These are phyloP conservation scores for Psittacus erithacus DNA, from an alignment of 2,113 vertebrate genomes.

Conservation along the genomic window DNA sequence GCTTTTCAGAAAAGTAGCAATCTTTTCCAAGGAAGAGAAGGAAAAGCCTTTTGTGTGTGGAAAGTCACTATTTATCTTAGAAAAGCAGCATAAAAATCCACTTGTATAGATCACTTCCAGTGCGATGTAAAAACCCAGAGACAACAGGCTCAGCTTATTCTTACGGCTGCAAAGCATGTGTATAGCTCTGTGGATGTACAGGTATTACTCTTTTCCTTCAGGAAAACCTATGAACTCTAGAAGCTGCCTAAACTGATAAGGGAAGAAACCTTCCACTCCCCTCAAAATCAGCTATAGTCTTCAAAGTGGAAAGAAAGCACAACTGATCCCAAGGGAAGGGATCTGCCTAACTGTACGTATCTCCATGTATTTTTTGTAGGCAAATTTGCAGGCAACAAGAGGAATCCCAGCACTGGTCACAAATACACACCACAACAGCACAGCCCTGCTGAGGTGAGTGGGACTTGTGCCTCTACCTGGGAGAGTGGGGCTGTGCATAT, in stretches of 20 bases:
- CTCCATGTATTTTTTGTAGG: neutral
- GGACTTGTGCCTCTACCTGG: neutral
- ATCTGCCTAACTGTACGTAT: neutral
- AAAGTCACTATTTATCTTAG: neutral
- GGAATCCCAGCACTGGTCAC: neutral
- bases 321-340: neutral
- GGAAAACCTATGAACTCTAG: neutral
- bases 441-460: neutral
- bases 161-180: neutral
- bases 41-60: neutral
- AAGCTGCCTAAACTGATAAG: neutral
- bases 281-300: neutral
- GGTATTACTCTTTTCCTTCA: neutral
- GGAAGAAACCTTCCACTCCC: neutral
- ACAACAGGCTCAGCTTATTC: neutral
- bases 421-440: neutral
- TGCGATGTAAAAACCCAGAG: neutral
- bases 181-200: neutral
- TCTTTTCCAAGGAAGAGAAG: neutral
- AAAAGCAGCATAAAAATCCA: neutral
- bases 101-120: neutral
- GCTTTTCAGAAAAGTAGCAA: neutral
- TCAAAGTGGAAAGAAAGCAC: neutral
- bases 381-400: conserved; percentile 6
- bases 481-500: neutral